Evolutionary conservation across 2,797 vertebrate genomes (phyloP).

Genomic region (Tauraco hartlaubi): DNA sequence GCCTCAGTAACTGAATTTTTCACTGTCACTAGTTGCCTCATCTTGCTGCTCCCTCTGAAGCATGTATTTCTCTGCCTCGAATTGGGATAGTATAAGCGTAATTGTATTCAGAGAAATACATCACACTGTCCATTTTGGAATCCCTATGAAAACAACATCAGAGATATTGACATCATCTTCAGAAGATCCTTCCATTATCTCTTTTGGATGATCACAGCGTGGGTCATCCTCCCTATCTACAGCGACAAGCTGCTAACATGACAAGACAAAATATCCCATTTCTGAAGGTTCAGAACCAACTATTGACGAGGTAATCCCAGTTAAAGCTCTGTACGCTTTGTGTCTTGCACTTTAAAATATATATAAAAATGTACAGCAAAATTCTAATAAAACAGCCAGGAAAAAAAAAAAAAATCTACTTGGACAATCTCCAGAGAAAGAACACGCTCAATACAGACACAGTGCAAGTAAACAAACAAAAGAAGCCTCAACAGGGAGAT

Average conservation of each 20-base stretch:
- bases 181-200: conserved; percentile 16
- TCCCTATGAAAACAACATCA: conserved; percentile 39
- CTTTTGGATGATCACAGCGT: not conserved
- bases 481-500: not conserved
- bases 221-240: not conserved
- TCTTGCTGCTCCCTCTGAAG: conserved; percentile 49
- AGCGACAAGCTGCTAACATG: not conserved
- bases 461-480: not conserved
- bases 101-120: conserved; percentile 34
- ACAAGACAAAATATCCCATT: not conserved
- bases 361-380: not conserved
- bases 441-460: not conserved
- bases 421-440: not conserved
- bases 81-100: not conserved
- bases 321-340: not conserved
- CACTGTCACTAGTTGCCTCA: conserved; percentile 65
- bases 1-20: conserved; percentile 76
- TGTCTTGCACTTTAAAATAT: not conserved
- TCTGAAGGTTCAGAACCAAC: conserved; percentile 15
- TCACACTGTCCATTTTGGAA: conserved; percentile 26
- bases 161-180: conserved; percentile 24
- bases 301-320: not conserved
- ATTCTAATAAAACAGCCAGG: not conserved
- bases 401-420: not conserved
- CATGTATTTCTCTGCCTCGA: not conserved